Evolutionary conservation across 2,797 vertebrate genomes (phyloP).

Genomic region (Syndactyla subalaris): DNA sequence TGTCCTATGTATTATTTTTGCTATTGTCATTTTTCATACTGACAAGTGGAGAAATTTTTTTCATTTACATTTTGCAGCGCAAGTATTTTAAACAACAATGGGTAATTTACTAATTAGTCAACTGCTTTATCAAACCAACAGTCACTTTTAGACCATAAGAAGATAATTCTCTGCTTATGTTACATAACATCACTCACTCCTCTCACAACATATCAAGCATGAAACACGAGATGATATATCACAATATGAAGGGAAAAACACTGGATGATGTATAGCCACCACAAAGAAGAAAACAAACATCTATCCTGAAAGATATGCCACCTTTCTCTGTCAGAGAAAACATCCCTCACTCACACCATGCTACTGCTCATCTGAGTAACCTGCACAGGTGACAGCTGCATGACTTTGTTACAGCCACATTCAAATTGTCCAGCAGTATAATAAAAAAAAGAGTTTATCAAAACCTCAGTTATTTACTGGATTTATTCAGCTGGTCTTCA

Average conservation of each 20-base stretch:
- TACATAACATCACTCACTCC: constrained; percentile 63
- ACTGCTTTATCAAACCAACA: constrained; percentile 73
- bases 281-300: not conserved
- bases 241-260: constrained; percentile 32
- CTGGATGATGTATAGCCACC: constrained; percentile 25
- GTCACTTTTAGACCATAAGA: constrained; percentile 52
- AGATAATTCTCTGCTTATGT: constrained; percentile 56
- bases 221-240: constrained; percentile 45
- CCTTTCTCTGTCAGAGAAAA: not conserved
- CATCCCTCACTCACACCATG: not conserved
- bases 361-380: not conserved
- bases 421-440: not conserved
- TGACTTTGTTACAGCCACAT: not conserved
- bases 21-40: constrained; percentile 89
- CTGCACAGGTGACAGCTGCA: rapidly evolving
- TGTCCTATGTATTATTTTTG: constrained; percentile 84
- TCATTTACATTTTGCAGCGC: constrained; percentile 85
- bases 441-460: not conserved
- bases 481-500: not conserved
- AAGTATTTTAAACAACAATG: constrained; percentile 83
- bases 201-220: constrained; percentile 32
- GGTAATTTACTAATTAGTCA: constrained; percentile 82
- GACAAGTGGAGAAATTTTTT: constrained; percentile 79
- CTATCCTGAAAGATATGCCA: not conserved
- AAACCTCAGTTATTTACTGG: not conserved